phyloP scores from a whole-genome alignment of 2,888 invertebrate species.

The Conomelus anceps region DNA sequence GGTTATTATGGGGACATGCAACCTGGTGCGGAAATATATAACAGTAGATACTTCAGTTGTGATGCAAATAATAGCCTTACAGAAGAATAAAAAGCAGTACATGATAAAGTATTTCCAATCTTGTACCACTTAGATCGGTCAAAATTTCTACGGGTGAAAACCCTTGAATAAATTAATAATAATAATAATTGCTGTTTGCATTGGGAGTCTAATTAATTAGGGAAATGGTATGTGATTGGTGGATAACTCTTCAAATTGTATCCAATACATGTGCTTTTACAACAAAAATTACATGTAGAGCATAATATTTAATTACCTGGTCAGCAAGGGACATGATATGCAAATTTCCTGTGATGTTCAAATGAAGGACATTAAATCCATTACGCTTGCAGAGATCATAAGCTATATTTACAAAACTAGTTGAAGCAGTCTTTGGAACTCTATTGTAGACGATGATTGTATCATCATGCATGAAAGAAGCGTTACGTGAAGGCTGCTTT shows the following conservation, averaged over 20 bases:
- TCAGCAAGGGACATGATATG: conserved; percentile 91
- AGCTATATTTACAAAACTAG: conserved; percentile 87
- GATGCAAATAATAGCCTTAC: too few species aligned
- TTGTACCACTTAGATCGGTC: too few species aligned
- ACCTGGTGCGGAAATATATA: too few species aligned
- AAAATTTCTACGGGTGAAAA: too few species aligned
- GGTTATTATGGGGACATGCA: too few species aligned
- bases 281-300: neutral
- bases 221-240: neutral
- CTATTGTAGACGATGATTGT: conserved; percentile 87
- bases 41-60: too few species aligned
- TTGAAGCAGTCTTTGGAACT: conserved; percentile 95
- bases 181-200: too few species aligned
- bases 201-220: too few species aligned
- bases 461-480: conserved; percentile 45
- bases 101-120: too few species aligned
- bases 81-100: too few species aligned
- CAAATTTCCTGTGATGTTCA: conserved; percentile 93
- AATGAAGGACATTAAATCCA: conserved; percentile 79
- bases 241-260: neutral
- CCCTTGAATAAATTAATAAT: too few species aligned
- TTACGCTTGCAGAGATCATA: conserved; percentile 78
- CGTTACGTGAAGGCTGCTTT: conserved; percentile 6
- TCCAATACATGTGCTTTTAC: neutral
- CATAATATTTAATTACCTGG: conserved; percentile 51